Percentiles rank a stretch among this genome's conserved stretches.
Conservation (phyloP, 92 coral and sea anemone genomes). For the Porites lobata region DNA sequence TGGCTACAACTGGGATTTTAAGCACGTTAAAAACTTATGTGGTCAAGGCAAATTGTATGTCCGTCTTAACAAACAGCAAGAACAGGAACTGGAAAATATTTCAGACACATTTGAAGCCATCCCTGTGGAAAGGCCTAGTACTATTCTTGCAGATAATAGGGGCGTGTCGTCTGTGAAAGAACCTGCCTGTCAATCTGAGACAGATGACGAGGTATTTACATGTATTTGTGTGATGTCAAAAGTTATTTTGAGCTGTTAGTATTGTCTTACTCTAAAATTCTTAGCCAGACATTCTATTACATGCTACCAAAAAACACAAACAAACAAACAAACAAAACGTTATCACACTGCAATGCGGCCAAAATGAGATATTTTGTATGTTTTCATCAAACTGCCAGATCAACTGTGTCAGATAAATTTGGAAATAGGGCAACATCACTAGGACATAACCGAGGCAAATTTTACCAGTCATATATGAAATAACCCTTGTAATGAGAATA, state of each 20-base stretch:
- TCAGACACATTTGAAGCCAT: constrained; percentile 17
- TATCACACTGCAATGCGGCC: too few species aligned
- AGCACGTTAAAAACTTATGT: constrained; percentile 21
- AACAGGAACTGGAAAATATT: constrained; percentile 23
- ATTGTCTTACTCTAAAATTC: too few species aligned
- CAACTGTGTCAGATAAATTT: too few species aligned
- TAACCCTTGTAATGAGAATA: not conserved
- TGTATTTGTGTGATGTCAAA: constrained; percentile 10
- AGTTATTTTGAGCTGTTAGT: too few species aligned
- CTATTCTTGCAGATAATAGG: constrained; percentile 14
- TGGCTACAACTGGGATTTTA: constrained; percentile 28
- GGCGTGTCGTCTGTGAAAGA: constrained; percentile 3
- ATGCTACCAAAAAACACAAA: not conserved
- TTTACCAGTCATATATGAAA: not conserved
- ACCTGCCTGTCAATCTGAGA: constrained; percentile 25
- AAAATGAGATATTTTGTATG: too few species aligned
- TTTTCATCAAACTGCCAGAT: too few species aligned
- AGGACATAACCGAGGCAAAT: too few species aligned
- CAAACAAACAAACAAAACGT: not conserved
- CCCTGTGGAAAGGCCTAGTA: constrained; percentile 26
- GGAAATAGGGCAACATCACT: too few species aligned
- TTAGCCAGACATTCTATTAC: too few species aligned
- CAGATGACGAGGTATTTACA: constrained; percentile 32
- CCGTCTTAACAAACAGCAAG: constrained; percentile 26
- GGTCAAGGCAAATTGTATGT: constrained; percentile 32